Evolutionary conservation across 2,888 invertebrate genomes (phyloP), one percentile per base, ranked within the genome.

Genomic region (Cinara cedri): DNA sequence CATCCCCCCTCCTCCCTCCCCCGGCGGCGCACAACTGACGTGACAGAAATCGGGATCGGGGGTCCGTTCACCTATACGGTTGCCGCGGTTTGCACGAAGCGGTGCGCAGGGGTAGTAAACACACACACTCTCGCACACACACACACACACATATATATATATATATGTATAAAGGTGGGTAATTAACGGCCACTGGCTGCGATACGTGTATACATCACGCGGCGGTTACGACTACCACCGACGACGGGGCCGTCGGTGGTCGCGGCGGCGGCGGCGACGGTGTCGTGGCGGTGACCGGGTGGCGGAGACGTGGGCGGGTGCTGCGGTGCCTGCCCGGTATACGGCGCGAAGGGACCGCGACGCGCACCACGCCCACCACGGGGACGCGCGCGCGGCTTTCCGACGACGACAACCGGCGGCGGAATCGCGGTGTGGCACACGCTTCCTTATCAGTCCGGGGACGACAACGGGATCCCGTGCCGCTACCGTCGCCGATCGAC

Each of bases 391-490:
- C 76, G 68, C 76, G 65, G 54, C 55, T 65, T 74, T 16, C 44
- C 55, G 66, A 63, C 74, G 21, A 26, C 26, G 13, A 54, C 51
- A 42, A 16, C 26, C 62, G 19, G 44, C 49, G 49, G 19, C 55
- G 55, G 55, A 42, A 65, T 63, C 66, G 75, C 54, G 26, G 21
- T 26, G 49, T 16, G 54, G n/a, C 57, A 55, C 66, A 24, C 76
- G 46, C 57, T 55, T 68, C 68, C 68, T 68, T 68, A 76, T 76
- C 76, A 76, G 76, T 68, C 65, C 57, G 21, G 26, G 21, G 26
- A 76, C 66, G 54, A 68, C 66, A 76, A 76, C 76, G 76, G 76
- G 76, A 76, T 66, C 57, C 76, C 13, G 54, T 9, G 46, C 46
- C 42, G 42, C 46, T 44, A 55, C 44, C 65, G 51, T 34, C 34